These are phyloP conservation scores for Leptinotarsa undecemlineata DNA, from an alignment of 1,140 invertebrate genomes.

Conservation along the genomic window DNA sequence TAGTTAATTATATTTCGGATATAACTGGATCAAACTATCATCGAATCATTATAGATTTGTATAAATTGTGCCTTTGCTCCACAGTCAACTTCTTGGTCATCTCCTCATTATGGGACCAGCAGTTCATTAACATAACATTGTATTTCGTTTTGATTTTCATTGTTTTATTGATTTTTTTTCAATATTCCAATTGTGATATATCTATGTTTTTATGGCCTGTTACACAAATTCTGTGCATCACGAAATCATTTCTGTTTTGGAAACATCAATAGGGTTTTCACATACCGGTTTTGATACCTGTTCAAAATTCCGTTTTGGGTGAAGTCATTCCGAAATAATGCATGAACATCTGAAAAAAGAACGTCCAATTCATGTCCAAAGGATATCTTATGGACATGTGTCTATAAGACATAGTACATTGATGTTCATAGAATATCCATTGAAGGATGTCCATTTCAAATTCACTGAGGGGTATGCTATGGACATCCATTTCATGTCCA, in stretches of 20 bases:
- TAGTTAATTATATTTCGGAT: too few relatives aligned
- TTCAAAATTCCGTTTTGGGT: too few relatives aligned
- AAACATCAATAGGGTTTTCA: not conserved
- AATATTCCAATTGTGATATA: slow-evolving; percentile 36
- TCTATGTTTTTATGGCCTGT: slow-evolving; percentile 32
- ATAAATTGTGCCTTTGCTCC: slow-evolving; percentile 37
- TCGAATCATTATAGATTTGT: slow-evolving; percentile 4
- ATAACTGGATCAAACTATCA: slow-evolving; percentile 9
- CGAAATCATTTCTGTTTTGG: not conserved
- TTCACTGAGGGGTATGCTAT: too few relatives aligned
- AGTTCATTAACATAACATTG: slow-evolving; percentile 21
- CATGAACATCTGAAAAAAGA: too few relatives aligned
- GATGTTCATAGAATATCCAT: too few relatives aligned
- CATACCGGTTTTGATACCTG: not conserved
- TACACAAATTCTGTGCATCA: slow-evolving; percentile 18
- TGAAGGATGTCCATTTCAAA: too few relatives aligned
- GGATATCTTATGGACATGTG: too few relatives aligned
- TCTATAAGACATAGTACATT: too few relatives aligned
- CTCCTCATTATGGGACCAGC: slow-evolving; percentile 35
- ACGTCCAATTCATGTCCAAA: too few relatives aligned
- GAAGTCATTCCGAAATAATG: too few relatives aligned
- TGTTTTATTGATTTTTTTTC: slow-evolving; percentile 27
- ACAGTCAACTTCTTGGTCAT: slow-evolving; percentile 29
- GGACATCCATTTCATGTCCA: too few relatives aligned
- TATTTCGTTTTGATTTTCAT: slow-evolving; percentile 7